A percentile compares a stretch with the other conserved stretches of the same genome.
Conservation (phyloP, 2,797 vertebrate species). For the Acanthis flammea region DNA sequence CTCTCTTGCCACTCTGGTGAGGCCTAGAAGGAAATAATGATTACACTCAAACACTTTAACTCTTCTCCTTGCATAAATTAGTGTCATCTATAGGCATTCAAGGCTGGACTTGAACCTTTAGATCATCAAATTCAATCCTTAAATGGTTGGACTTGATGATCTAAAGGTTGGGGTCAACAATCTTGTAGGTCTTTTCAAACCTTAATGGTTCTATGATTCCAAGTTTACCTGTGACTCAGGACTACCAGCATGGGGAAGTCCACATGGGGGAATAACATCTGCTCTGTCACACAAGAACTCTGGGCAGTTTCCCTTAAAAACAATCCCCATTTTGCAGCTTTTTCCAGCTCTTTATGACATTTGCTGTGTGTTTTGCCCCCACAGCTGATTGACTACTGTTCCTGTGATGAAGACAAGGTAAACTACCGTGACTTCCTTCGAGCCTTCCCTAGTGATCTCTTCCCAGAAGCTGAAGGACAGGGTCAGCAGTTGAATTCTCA, state of each 20-base stretch:
- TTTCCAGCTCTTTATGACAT: background rate
- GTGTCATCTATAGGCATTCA: background rate
- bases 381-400: conserved; percentile 72
- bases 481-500: background rate
- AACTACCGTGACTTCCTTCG: conserved; percentile 69
- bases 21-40: background rate
- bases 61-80: background rate
- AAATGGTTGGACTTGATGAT: background rate
- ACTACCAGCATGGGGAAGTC: background rate
- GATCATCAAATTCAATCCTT: background rate
- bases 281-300: background rate
- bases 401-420: conserved; percentile 62
- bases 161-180: background rate
- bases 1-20: background rate
- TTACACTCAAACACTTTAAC: background rate
- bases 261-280: background rate
- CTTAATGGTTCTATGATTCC: background rate
- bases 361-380: background rate
- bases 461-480: background rate
- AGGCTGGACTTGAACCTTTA: background rate
- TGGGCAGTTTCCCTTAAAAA: background rate
- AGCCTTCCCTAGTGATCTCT: conserved; percentile 63
- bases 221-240: background rate
- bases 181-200: background rate
- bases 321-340: background rate